Evolutionary conservation across 2,888 invertebrate species (phyloP).

Genomic region (Cheilosia pagana): DNA sequence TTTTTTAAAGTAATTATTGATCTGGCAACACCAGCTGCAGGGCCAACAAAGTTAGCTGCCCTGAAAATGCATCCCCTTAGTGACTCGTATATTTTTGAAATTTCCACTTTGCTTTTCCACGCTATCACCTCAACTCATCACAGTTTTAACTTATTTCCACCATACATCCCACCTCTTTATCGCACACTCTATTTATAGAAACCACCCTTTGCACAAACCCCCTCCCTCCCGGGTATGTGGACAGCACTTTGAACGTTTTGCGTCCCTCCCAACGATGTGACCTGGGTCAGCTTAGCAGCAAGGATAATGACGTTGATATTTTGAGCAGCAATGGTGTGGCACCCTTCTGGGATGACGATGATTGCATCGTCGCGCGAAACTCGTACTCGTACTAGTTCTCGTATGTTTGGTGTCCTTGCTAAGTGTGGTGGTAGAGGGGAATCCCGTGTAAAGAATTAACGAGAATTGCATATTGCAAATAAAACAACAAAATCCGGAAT

Average conservation of each 20-base stretch:
- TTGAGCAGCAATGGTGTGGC: slow-evolving; percentile 2
- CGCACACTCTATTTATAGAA: slow-evolving; percentile 41
- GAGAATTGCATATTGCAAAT: slow-evolving; percentile 48
- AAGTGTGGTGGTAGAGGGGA: not conserved
- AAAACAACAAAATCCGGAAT: slow-evolving; percentile 8
- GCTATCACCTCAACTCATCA: slow-evolving; percentile 12
- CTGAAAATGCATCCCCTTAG: slow-evolving; percentile 22
- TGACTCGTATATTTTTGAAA: not conserved
- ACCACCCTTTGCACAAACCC: not conserved
- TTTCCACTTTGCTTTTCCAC: slow-evolving; percentile 5
- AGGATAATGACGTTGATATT: slow-evolving; percentile 36
- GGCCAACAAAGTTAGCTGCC: slow-evolving; percentile 11
- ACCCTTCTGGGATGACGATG: slow-evolving; percentile 13
- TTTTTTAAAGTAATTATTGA: not conserved
- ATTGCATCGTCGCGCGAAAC: not conserved
- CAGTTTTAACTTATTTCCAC: slow-evolving; percentile 9
- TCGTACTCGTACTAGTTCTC: not conserved
- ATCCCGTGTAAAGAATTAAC: slow-evolving; percentile 34
- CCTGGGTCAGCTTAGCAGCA: slow-evolving; percentile 45
- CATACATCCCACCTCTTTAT: not conserved
- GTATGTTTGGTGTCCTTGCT: slow-evolving; percentile 18
- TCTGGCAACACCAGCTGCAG: slow-evolving; percentile 5
- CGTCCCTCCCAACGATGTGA: slow-evolving; percentile 11
- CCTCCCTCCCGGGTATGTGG: slow-evolving; percentile 23
- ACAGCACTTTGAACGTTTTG: slow-evolving; percentile 26